A percentile compares a stretch with the other conserved stretches of the same genome.
Evolutionary conservation across 2,888 invertebrate genomes (phyloP).

Genomic region (Dynastes tityus): DNA sequence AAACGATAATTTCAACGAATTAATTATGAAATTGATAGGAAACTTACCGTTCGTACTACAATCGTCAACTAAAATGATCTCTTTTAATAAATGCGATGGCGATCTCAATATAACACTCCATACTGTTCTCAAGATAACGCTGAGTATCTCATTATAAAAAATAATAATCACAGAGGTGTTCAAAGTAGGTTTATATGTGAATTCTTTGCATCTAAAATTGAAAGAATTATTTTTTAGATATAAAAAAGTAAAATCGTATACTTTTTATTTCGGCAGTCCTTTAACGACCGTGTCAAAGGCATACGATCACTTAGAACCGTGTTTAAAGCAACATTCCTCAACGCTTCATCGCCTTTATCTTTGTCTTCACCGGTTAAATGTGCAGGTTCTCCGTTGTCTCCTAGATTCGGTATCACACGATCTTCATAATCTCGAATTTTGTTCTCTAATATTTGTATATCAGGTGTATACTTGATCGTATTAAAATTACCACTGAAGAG

Average conservation of each 20-base stretch:
- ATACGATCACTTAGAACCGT: slow-evolving; percentile 91
- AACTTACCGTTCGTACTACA: slow-evolving; percentile 82
- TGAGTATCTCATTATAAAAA: slow-evolving; percentile 85
- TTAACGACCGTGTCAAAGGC: slow-evolving; percentile 85
- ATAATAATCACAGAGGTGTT: slow-evolving; percentile 81
- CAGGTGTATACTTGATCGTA: slow-evolving; percentile 2
- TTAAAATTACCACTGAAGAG: background rate
- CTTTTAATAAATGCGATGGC: slow-evolving; percentile 82
- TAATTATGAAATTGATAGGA: too few relatives aligned
- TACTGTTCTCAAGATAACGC: slow-evolving; percentile 85
- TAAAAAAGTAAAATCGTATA: slow-evolving; percentile 53
- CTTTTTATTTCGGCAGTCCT: slow-evolving; percentile 75
- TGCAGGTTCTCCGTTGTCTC: slow-evolving; percentile 81
- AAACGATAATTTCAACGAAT: background rate
- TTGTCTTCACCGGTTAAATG: slow-evolving; percentile 79
- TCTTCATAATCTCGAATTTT: slow-evolving; percentile 71
- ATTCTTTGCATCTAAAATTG: slow-evolving; percentile 73
- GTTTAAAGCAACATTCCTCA: slow-evolving; percentile 90
- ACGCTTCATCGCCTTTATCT: slow-evolving; percentile 78
- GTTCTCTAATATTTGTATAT: slow-evolving; percentile 41
- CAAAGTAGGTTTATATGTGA: slow-evolving; percentile 78
- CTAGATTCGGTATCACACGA: slow-evolving; percentile 79
- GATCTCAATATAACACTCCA: slow-evolving; percentile 90
- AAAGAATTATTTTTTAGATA: too few relatives aligned
- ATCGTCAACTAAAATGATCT: slow-evolving; percentile 97